Conservation (phyloP, 2,113 vertebrate genomes). For the Polypterus senegalus region DNA sequence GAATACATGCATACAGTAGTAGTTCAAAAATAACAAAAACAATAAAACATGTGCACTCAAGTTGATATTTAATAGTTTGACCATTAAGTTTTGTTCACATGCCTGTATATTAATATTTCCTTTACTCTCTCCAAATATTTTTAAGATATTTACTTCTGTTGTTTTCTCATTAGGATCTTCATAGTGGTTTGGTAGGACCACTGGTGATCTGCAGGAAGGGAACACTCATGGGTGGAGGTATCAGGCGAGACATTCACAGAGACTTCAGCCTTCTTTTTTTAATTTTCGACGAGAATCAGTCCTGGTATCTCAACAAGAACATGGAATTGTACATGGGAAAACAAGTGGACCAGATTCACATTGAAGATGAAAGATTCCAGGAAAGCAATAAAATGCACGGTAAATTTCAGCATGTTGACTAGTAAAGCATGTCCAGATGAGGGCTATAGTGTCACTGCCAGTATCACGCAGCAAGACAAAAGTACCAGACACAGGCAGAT, state of each 20-base stretch:
- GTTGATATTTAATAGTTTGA: no score
- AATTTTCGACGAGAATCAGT: constrained; percentile 59
- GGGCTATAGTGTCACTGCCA: no score
- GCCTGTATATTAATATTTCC: no score
- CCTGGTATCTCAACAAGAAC: constrained; percentile 60
- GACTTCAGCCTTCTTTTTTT: constrained; percentile 60
- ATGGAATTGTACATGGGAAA: constrained; percentile 26
- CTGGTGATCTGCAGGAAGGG: constrained; percentile 46
- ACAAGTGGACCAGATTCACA: constrained; percentile 11
- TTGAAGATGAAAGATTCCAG: constrained; percentile 40
- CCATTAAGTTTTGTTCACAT: no score
- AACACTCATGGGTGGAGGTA: constrained; percentile 23
- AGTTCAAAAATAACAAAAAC: no score
- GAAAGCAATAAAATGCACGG: constrained; percentile 68
- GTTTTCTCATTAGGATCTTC: constrained; percentile 37
- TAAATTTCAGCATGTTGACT: constrained; percentile 16
- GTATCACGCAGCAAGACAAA: no score
- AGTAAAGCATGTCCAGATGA: no score
- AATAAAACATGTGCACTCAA: no score
- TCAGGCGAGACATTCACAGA: constrained; percentile 35
- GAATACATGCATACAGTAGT: no score
- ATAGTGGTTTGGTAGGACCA: constrained; percentile 52
- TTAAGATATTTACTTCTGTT: no score
- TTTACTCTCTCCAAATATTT: no score
- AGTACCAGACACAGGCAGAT: no score